Base-by-base conservation (phyloP, 2,888 invertebrate genomes). In the Drosophila falleni region DNA sequence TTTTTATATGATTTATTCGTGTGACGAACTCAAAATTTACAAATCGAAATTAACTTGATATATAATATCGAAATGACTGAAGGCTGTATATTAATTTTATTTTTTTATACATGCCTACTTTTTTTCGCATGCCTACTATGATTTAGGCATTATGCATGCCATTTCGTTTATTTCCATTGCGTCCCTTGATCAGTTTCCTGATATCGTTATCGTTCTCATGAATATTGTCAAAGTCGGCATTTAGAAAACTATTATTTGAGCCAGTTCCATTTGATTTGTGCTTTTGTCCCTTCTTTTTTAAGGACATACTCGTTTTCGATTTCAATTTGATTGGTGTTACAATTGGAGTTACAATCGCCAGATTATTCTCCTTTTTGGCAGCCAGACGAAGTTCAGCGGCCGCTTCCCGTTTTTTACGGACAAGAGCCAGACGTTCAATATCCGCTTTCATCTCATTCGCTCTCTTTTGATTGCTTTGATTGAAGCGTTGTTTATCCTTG, bases 311-410 rank as follows among this genome's bases (percentile, higher is more conserved):
- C 9, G 58, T 15, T 3, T 68, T 62, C 9, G 58, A 19, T 3
- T 62, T 72, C 15, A 19, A 37, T 37, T 37, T 55, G 19, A 44
- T 31, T 15, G 42, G 3, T 0, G 4, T 10, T 0, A 13, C 15
- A 35, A 35, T 35, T 11, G 35, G 29, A 9, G 47, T 29, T 0
- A 54, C 13, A 5, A 62, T 11, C 2, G 54, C 19, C 0, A 23
- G 23, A 10, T 26, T 60, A 4, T 31, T 56, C 11, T 63, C 65
- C 23, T 23, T 44, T 13, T 78, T 75, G 19, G 69, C 67, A 23
- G 80, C 78, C 65, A 78, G 41, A 9, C 81, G 76, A 1, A 46
- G 44, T 26, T 81, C 37, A 37, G 81, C 81, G 0, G 81, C 81
- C 0, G 63, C 81, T 44, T 83, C 74, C 0, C 82, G 68, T 6